Evolutionary conservation across 2,797 vertebrate genomes (phyloP), one percentile per base, ranked within the genome.

Genomic region (Phyllotis vaccarum): DNA sequence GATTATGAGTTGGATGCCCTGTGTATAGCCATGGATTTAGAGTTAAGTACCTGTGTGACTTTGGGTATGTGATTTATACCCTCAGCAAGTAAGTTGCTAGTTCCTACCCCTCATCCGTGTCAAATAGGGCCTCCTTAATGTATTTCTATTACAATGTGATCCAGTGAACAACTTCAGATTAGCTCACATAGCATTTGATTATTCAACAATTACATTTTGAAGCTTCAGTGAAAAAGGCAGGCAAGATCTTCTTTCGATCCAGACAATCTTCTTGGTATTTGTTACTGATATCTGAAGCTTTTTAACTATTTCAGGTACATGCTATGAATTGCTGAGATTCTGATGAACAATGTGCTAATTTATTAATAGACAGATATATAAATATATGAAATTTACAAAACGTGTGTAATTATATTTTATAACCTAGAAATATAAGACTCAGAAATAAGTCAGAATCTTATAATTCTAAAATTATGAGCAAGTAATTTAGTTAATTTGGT

Each of bases 11-110:
- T 49, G 43, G 86, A 91, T 78, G 79, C 24, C 79, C 79, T 49
- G 52, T 83, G 95, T 89, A 91, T 31, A 74, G 86, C 56, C 9
- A 54, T 19, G 89, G 78, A 76, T 74, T 93, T 74, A 90, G 54
- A 91, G 70, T 74, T 91, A 90, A 93, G 86, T 70, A 79, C 60
- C 68, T 46, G 76, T 88, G 70, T 78, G 75, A 76, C 68, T 97
- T 82, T 76, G 43, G 27, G 46, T 24, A 58, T 13, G 0, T 24
- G 54, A 89, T 91, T 89, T 86, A 76, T 9, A 88, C 22, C 64
- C 75, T 80, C 31, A 60, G 52, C n/a, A 56, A 82, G 21, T 27
- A 46, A 2, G 64, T 31, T 56, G 13, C 13, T n/a, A 16, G 37
- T 10, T 68, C 87, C 64, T 40, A 21, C 2, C 2, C 37, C n/a